A percentile compares a stretch with the other conserved stretches of the same genome.
Conservation (phyloP, 2,113 vertebrate species). For the Carassius gibelio region DNA sequence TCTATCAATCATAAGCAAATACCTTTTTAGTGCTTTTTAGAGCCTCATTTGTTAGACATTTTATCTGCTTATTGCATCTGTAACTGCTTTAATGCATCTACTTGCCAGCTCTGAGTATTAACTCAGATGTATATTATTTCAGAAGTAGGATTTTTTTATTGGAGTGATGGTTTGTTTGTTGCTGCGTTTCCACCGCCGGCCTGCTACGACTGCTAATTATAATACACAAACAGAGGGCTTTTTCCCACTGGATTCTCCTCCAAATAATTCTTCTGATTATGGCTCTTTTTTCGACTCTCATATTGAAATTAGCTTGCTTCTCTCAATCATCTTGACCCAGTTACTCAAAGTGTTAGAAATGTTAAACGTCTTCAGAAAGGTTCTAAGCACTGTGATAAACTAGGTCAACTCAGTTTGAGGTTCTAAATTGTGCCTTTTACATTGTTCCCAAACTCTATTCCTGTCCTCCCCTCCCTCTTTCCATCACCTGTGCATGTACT, state of each 20-base stretch:
- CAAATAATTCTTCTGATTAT: constrained; percentile 12
- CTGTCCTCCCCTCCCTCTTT: neutral
- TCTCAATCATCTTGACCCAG: constrained; percentile 52
- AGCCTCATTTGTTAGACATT: neutral
- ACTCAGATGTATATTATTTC: neutral
- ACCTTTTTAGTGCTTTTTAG: neutral
- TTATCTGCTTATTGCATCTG: constrained; percentile 2
- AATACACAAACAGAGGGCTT: neutral
- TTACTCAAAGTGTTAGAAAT: constrained; percentile 39
- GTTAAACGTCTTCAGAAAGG: constrained; percentile 42
- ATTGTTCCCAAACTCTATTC: constrained; percentile 28
- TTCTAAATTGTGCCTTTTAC: constrained; percentile 27
- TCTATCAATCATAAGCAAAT: neutral
- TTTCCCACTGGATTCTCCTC: constrained; percentile 7
- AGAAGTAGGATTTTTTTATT: neutral
- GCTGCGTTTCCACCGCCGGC: neutral
- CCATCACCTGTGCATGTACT: neutral
- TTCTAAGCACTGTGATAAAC: constrained; percentile 30
- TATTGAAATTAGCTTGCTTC: constrained; percentile 32
- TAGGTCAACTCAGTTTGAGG: constrained; percentile 46
- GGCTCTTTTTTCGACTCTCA: neutral
- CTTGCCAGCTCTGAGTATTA: neutral
- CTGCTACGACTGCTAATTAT: constrained; percentile 11
- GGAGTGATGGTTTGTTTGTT: neutral
- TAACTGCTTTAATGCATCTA: neutral